phyloP scores from a whole-genome alignment of 2,888 invertebrate genomes.

The Pedicia rivosa region DNA sequence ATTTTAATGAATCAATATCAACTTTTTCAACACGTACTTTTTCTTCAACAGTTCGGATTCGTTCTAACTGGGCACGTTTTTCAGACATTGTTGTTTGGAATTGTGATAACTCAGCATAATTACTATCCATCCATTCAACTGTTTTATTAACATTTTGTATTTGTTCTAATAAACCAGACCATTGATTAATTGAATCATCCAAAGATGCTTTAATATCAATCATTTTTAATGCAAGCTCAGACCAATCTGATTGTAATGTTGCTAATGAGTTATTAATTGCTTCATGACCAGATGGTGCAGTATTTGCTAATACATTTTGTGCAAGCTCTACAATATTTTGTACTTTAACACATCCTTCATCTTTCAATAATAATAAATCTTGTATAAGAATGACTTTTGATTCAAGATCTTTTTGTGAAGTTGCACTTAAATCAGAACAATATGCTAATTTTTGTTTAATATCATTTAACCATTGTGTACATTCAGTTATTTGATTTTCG shows the following conservation, averaged over 20 bases:
- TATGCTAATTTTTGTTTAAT: constrained; percentile 71
- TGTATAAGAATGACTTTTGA: constrained; percentile 69
- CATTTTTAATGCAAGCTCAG: constrained; percentile 69
- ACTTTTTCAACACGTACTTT: constrained; percentile 78
- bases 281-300: constrained; percentile 75
- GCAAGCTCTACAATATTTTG: constrained; percentile 81
- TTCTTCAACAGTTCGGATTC: constrained; percentile 71
- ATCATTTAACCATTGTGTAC: constrained; percentile 68
- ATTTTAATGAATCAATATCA: constrained; percentile 71
- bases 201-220: constrained; percentile 76
- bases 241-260: constrained; percentile 81
- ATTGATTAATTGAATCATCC: constrained; percentile 79
- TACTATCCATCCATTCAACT: constrained; percentile 59
- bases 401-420: constrained; percentile 73
- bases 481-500: constrained; percentile 61
- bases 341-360: constrained; percentile 79
- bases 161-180: constrained; percentile 81
- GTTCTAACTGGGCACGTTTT: constrained; percentile 71
- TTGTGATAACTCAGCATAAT: constrained; percentile 54
- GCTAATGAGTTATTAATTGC: constrained; percentile 70
- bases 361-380: constrained; percentile 78
- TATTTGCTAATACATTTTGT: constrained; percentile 79
- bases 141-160: constrained; percentile 72
- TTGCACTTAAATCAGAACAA: constrained; percentile 66
- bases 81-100: constrained; percentile 71